Base-by-base conservation (phyloP, 2,888 invertebrate species). In the Eristalinus aeneus region DNA sequence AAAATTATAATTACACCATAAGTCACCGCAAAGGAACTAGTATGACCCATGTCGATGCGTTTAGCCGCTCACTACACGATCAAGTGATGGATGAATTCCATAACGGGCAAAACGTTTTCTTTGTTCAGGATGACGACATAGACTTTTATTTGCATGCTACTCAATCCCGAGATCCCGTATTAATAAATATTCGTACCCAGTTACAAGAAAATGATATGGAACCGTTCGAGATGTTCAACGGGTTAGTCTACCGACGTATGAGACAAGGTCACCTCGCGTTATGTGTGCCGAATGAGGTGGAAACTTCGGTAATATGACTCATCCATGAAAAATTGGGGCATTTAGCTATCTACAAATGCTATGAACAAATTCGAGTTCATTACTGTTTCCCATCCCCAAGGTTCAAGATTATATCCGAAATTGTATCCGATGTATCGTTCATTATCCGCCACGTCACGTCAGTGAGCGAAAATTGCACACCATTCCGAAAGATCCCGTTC, bases 41-140 rank as follows among this genome's bases (percentile, higher is more conserved):
- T 34, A 91, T 90, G 90, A 58, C 46, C 16, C 90, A 90, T 88
- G 90, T 89, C 1, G 90, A 91, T 83, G 89, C 90, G 0, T 71
- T 90, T 22, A 90, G 90, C 68, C 56, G 89, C 20, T 23, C 20
- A 60, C 60, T 39, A 2, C 5, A 32, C 16, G 16, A 12, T 54
- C 4, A 12, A 16, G 31, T 32, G 31, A 23, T 12, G 6, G 23
- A 23, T 22, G 63, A 32, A 64, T 3, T 36, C 22, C 63, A 64
- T 20, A 10, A 10, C 23, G 5, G 22, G 20, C 46, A 72, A 11
- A 58, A 32, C 10, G 61, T 68, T 10, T n/a, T 34, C 2, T 46
- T 83, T 20, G 32, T 73, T 64, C 68, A 78, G n/a, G 10, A 58
- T 16, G 68, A 79, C 16, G 76, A 73, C 11, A 64, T 83, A 20